A percentile compares a stretch with the other conserved stretches of the same genome.
These are phyloP conservation scores for Forbesichthys papilliferus DNA, from an alignment of 2,113 vertebrate species.

Conservation along the genomic window DNA sequence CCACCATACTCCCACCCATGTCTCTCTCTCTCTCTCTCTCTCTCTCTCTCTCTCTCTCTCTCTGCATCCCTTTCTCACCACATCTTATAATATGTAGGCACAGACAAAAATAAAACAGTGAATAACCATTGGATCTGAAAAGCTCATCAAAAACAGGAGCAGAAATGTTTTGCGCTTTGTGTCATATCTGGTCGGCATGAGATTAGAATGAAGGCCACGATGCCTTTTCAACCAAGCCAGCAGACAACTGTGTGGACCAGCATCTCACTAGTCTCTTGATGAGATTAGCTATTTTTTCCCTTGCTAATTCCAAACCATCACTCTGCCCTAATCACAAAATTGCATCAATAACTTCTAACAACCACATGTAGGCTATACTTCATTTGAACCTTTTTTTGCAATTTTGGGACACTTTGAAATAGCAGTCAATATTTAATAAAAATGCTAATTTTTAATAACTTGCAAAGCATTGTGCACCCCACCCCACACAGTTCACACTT, in stretches of 20 bases:
- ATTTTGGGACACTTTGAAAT: background rate
- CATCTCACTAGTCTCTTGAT: no score
- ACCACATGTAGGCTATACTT: background rate
- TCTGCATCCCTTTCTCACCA: constrained; percentile 40
- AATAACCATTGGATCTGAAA: constrained; percentile 54
- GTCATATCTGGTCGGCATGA: constrained; percentile 33
- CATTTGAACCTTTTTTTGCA: constrained; percentile 6
- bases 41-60: background rate
- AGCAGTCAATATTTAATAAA: no score
- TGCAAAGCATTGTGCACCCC: no score
- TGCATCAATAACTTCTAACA: no score
- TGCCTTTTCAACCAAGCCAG: constrained; percentile 40
- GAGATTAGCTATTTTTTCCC: no score
- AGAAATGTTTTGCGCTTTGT: constrained; percentile 40
- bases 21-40: background rate
- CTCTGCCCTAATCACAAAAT: no score
- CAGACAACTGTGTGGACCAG: background rate
- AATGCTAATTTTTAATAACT: no score
- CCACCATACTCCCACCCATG: background rate
- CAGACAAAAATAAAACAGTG: constrained; percentile 62
- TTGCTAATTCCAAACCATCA: no score
- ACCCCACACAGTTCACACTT: background rate
- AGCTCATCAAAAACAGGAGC: constrained; percentile 31
- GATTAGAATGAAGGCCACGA: constrained; percentile 37
- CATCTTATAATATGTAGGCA: constrained; percentile 61